Conservation (phyloP, 2,888 invertebrate species). For the Nesidiocoris tenuis region DNA sequence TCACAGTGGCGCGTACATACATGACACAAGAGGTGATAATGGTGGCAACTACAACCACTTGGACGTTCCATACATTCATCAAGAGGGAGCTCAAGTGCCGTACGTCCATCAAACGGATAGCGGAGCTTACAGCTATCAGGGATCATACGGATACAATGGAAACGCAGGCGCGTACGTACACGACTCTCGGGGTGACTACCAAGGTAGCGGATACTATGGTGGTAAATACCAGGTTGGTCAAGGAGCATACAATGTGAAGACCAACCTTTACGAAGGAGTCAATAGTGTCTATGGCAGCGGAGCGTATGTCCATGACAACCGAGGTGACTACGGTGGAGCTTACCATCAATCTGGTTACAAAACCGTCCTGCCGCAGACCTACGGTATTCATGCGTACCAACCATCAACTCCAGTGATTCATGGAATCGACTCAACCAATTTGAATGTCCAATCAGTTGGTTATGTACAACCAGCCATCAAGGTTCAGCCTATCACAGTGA, state of each 20-base stretch:
- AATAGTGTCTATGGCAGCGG: slow-evolving; percentile 38
- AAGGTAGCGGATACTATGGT: slow-evolving; percentile 35
- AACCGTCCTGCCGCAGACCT: slow-evolving; percentile 12
- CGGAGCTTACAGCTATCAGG: slow-evolving; percentile 21
- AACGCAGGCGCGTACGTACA: slow-evolving; percentile 45
- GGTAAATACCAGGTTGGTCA: slow-evolving; percentile 37
- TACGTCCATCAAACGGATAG: slow-evolving; percentile 34
- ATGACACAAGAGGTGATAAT: slow-evolving; percentile 39
- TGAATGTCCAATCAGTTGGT: slow-evolving; percentile 39
- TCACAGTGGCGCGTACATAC: slow-evolving; percentile 43
- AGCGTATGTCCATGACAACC: slow-evolving; percentile 43
- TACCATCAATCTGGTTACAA: slow-evolving; percentile 28
- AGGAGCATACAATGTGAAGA: slow-evolving; percentile 29
- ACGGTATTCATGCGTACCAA: slow-evolving; percentile 41
- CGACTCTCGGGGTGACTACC: slow-evolving; percentile 33
- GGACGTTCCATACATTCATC: slow-evolving; percentile 42
- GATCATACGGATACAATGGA: slow-evolving; percentile 28
- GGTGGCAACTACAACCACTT: slow-evolving; percentile 36
- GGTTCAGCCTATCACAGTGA: slow-evolving; percentile 44
- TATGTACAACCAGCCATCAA: slow-evolving; percentile 42
- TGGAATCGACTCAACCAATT: slow-evolving; percentile 22
- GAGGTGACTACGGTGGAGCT: slow-evolving; percentile 40
- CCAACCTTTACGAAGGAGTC: slow-evolving; percentile 16
- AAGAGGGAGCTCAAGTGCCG: slow-evolving; percentile 43
- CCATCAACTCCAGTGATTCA: slow-evolving; percentile 42